Evolutionary conservation across 2,797 vertebrate species (phyloP).

Genomic region (Lepus oiostolus): DNA sequence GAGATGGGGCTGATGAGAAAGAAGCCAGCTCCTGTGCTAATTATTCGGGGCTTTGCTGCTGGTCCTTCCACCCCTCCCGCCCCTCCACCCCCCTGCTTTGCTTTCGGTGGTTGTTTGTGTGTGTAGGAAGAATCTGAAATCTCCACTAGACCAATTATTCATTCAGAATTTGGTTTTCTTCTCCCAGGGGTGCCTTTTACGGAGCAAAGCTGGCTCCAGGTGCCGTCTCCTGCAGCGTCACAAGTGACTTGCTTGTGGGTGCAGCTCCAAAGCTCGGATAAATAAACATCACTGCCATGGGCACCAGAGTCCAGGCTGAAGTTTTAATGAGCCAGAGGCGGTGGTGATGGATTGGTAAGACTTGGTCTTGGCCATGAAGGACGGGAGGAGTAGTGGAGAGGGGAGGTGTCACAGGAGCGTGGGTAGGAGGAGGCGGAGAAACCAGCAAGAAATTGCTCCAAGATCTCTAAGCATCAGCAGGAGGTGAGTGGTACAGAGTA

Average conservation of each 20-base stretch:
- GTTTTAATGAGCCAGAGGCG: slow-evolving; percentile 66
- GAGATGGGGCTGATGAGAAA: neutral
- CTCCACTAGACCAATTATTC: slow-evolving; percentile 54
- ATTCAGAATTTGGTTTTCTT: slow-evolving; percentile 45
- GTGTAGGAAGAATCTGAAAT: slow-evolving; percentile 37
- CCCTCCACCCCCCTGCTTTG: neutral
- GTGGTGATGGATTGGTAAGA: slow-evolving; percentile 45
- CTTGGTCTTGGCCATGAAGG: neutral
- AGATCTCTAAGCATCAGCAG: neutral
- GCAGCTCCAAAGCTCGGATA: neutral
- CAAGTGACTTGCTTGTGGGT: neutral
- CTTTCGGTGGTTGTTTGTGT: neutral
- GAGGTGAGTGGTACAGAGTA: neutral
- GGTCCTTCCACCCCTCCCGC: neutral
- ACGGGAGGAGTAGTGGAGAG: neutral
- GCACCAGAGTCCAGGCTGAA: slow-evolving; percentile 5
- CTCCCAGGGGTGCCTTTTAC: slow-evolving; percentile 9
- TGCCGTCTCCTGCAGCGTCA: neutral
- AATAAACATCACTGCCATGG: neutral
- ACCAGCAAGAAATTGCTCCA: neutral
- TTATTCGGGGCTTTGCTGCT: neutral
- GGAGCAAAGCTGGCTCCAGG: slow-evolving; percentile 22
- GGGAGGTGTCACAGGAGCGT: neutral
- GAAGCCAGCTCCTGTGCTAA: neutral
- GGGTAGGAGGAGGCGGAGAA: neutral